Evolutionary conservation across 2,113 vertebrate genomes (phyloP).

Genomic region (Acrocephalus kingi): DNA sequence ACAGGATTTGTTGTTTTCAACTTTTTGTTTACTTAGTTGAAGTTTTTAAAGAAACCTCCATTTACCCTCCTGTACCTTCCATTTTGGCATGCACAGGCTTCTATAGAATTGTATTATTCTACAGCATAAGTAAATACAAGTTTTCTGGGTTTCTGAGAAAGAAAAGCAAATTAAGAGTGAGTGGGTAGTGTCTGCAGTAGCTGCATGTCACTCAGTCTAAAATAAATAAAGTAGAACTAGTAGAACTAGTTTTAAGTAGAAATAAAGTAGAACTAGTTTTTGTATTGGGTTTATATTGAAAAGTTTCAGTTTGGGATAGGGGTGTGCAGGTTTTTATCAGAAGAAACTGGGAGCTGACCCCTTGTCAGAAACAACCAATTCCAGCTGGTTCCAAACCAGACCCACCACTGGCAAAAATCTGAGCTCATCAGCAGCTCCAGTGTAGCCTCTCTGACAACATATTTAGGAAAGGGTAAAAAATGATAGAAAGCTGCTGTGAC

Average conservation of each 20-base stretch:
- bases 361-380: background rate
- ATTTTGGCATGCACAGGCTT: background rate
- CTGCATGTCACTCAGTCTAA: background rate
- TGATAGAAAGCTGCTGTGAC: background rate
- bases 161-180: background rate
- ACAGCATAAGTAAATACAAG: background rate
- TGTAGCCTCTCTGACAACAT: background rate
- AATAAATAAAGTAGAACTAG: background rate
- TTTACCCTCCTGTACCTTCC: background rate
- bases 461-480: background rate
- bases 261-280: background rate
- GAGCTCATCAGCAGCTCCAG: background rate
- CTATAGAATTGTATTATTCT: background rate
- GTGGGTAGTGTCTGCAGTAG: background rate
- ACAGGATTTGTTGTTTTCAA: background rate
- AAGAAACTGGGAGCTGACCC: background rate
- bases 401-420: background rate
- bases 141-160: background rate
- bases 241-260: background rate
- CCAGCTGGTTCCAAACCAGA: background rate
- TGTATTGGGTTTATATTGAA: background rate
- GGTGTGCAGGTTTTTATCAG: background rate
- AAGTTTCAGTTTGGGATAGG: background rate
- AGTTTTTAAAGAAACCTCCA: background rate
- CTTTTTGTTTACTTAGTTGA: background rate